Conservation (phyloP, 2,888 invertebrate genomes). For the Morpho helenor region DNA sequence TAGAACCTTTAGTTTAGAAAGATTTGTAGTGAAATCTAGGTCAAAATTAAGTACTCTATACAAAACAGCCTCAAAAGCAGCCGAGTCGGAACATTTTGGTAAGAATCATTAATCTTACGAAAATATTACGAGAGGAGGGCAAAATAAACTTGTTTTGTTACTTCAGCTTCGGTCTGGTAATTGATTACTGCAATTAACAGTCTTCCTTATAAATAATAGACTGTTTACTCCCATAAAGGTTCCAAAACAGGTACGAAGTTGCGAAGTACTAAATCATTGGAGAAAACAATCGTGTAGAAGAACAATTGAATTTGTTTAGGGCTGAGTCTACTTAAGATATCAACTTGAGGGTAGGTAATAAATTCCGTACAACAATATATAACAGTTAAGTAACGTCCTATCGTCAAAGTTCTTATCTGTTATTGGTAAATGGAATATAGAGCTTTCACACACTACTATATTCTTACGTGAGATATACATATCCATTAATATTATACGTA, state of each 20-base stretch:
- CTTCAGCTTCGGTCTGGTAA: conserved; percentile 21
- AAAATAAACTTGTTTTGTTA: conserved; percentile 26
- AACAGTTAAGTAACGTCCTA: no score
- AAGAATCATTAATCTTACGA: conserved; percentile 22
- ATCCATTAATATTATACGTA: no score
- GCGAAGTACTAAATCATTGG: conserved; percentile 5
- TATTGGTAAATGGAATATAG: no score
- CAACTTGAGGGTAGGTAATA: no score
- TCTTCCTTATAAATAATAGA: conserved; percentile 33
- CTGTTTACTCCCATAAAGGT: conserved; percentile 13
- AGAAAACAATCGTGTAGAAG: no score
- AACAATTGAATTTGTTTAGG: no score
- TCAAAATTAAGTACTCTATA: neutral
- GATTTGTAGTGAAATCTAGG: neutral
- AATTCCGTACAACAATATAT: no score
- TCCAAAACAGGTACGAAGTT: neutral
- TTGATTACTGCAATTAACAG: conserved; percentile 37
- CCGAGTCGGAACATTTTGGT: conserved; percentile 21
- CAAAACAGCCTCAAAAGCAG: neutral
- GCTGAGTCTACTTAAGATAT: no score
- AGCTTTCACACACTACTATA: no score
- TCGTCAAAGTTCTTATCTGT: no score
- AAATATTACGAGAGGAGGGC: conserved; percentile 24
- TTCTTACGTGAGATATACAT: no score
- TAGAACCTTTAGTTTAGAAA: neutral